Evolutionary conservation across 2,113 vertebrate species (phyloP).

Genomic region (Antechinus stuartii): DNA sequence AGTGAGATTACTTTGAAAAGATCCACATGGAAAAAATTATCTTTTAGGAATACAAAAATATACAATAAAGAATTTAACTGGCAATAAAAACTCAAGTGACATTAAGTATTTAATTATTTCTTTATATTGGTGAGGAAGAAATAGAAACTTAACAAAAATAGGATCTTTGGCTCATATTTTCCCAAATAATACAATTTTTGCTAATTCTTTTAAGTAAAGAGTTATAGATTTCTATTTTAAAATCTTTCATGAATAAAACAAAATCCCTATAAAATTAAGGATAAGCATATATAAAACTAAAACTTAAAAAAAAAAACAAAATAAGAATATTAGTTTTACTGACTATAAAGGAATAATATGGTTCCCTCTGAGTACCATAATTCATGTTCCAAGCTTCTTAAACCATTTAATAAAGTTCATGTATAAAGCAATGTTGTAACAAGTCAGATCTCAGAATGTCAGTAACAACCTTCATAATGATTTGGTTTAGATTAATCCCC

Average conservation of each 20-base stretch:
- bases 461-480: slow-evolving; percentile 2
- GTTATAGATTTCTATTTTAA: slow-evolving; percentile 37
- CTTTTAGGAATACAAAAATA: slow-evolving; percentile 29
- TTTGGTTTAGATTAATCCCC: not conserved
- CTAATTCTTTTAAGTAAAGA: slow-evolving; percentile 42
- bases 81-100: slow-evolving; percentile 34
- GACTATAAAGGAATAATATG: slow-evolving; percentile 38
- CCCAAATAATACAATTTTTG: not conserved
- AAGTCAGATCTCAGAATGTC: slow-evolving; percentile 13
- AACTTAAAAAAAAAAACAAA: slow-evolving; percentile 11
- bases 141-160: slow-evolving; percentile 18
- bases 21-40: not conserved
- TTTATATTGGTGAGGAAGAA: slow-evolving; percentile 39
- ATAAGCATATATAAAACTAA: slow-evolving; percentile 43
- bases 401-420: slow-evolving; percentile 33
- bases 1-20: slow-evolving; percentile 44
- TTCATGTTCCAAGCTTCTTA: slow-evolving; percentile 9
- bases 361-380: slow-evolving; percentile 1
- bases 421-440: slow-evolving; percentile 31
- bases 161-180: not conserved
- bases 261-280: not conserved
- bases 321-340: slow-evolving; percentile 3
- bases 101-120: slow-evolving; percentile 35
- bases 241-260: slow-evolving; percentile 42
- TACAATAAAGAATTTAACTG: slow-evolving; percentile 24